phyloP scores from a whole-genome alignment of 2,888 invertebrate genomes.

The Drosophila subsilvestris region DNA sequence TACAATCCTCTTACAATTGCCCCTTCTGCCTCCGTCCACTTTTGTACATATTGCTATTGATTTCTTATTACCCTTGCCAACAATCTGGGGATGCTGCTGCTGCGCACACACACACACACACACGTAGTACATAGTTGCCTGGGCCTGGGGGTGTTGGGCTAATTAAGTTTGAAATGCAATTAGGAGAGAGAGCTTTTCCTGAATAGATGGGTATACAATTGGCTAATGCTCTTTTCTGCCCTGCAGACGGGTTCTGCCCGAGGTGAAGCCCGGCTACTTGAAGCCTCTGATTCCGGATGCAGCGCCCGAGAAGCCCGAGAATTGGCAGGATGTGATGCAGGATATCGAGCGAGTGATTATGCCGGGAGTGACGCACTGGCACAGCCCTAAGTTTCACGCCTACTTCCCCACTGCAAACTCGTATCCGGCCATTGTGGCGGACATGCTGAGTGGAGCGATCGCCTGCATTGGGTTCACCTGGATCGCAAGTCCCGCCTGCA shows the following conservation, averaged over 20 bases:
- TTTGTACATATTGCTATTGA: slow-evolving; percentile 27
- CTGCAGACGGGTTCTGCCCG: slow-evolving; percentile 92
- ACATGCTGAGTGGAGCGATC: slow-evolving; percentile 97
- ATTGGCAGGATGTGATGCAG: slow-evolving; percentile 95
- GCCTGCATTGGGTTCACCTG: slow-evolving; percentile 98
- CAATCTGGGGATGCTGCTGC: slow-evolving; percentile 29
- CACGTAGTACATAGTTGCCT: background rate
- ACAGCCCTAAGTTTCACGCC: slow-evolving; percentile 97
- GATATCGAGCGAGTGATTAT: slow-evolving; percentile 98
- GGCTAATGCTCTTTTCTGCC: slow-evolving; percentile 52
- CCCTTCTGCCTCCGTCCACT: background rate
- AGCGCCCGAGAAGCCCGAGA: slow-evolving; percentile 93
- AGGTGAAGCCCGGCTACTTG: slow-evolving; percentile 97
- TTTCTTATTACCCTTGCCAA: slow-evolving; percentile 32
- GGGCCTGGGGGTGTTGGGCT: background rate
- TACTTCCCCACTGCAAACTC: slow-evolving; percentile 98
- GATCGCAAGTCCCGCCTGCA: slow-evolving; percentile 98
- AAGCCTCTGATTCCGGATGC: slow-evolving; percentile 92
- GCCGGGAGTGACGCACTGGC: slow-evolving; percentile 99
- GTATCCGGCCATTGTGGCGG: slow-evolving; percentile 96
- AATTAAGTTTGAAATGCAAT: slow-evolving; percentile 53
- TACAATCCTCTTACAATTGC: too few relatives aligned
- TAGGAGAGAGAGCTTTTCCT: slow-evolving; percentile 36
- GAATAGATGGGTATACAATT: slow-evolving; percentile 39
- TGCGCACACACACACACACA: background rate